phyloP scores from a whole-genome alignment of 1,140 invertebrate genomes.

The Luehdorfia chinensis region DNA sequence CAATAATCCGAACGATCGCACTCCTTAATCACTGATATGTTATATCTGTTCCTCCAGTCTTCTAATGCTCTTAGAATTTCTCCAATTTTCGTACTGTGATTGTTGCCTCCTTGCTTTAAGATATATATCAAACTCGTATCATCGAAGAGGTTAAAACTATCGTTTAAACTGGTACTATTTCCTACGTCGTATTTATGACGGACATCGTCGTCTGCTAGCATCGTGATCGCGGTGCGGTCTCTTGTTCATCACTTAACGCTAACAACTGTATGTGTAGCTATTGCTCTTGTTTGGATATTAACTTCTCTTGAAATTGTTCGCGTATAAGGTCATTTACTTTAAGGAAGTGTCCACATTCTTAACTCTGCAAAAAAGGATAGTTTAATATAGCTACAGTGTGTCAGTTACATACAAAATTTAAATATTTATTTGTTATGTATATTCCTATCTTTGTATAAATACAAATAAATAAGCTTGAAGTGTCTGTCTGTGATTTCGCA shows the following conservation, averaged over 20 bases:
- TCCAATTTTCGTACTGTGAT: slow-evolving; percentile 47
- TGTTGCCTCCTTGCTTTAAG: slow-evolving; percentile 46
- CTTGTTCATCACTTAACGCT: slow-evolving; percentile 43
- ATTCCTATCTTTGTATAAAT: no score
- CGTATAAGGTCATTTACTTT: no score
- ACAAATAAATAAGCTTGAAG: no score
- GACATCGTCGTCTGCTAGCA: slow-evolving; percentile 46
- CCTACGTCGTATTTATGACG: slow-evolving; percentile 26
- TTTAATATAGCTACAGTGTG: no score
- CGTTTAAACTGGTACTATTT: slow-evolving; percentile 26
- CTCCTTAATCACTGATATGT: slow-evolving; percentile 55
- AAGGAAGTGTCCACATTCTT: no score
- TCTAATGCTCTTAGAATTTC: slow-evolving; percentile 49
- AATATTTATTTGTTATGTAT: no score
- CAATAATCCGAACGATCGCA: slow-evolving; percentile 60
- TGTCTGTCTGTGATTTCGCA: no score
- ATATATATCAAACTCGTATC: slow-evolving; percentile 48
- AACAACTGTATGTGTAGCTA: no score
- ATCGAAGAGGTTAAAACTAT: slow-evolving; percentile 42
- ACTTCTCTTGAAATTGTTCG: no score
- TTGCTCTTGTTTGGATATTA: no score
- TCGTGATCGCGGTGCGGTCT: slow-evolving; percentile 28
- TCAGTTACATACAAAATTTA: no score
- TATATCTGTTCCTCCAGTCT: slow-evolving; percentile 50
- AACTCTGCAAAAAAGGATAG: no score